Evolutionary conservation across 2,888 invertebrate genomes (phyloP).

Genomic region (Esperia sulphurella): DNA sequence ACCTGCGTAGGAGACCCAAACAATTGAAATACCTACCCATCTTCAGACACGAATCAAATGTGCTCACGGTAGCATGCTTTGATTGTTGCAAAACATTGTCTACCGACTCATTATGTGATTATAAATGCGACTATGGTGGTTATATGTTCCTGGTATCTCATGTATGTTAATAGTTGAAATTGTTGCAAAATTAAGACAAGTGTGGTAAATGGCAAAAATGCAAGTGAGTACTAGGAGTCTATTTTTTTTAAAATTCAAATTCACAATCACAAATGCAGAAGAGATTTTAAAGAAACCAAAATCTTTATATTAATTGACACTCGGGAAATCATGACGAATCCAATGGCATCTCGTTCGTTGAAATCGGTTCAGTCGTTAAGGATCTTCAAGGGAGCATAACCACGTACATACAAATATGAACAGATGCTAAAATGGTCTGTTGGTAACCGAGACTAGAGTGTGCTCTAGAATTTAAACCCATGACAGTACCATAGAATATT

Average conservation of each 20-base stretch:
- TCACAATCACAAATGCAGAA: too few species aligned
- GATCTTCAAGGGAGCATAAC: too few species aligned
- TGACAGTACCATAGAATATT: too few species aligned
- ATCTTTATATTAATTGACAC: too few species aligned
- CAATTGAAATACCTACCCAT: constrained; percentile 18
- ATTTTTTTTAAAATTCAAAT: neutral
- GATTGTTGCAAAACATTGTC: constrained; percentile 29
- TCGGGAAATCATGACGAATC: too few species aligned
- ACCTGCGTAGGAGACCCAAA: constrained; percentile 35
- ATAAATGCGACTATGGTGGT: neutral
- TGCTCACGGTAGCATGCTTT: constrained; percentile 37
- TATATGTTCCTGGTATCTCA: neutral
- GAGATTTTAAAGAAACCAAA: too few species aligned
- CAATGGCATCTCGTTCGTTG: too few species aligned
- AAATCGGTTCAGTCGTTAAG: too few species aligned
- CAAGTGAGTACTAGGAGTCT: neutral
- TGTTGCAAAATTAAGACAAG: neutral
- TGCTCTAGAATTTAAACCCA: too few species aligned
- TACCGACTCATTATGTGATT: neutral
- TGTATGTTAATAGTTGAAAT: neutral
- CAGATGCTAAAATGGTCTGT: too few species aligned
- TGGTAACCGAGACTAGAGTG: too few species aligned
- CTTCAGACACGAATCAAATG: constrained; percentile 26
- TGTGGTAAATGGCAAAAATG: neutral
- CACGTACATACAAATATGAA: too few species aligned